phyloP scores from a whole-genome alignment of 2,888 invertebrate genomes.

The Hirtodrosophila trivittata region DNA sequence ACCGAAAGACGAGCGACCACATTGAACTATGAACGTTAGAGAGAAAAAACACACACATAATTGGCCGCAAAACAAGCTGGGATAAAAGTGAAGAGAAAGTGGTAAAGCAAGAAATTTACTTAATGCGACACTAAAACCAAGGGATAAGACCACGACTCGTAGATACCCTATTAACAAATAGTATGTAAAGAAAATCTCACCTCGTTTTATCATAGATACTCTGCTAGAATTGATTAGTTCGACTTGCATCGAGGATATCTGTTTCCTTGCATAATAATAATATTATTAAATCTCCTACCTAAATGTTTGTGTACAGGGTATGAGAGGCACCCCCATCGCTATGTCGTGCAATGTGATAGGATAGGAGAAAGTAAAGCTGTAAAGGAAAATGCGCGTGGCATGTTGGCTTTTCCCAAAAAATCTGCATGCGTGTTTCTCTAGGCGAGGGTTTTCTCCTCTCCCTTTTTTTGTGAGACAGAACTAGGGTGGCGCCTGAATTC shows the following conservation, averaged over 20 bases:
- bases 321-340: too few relatives aligned
- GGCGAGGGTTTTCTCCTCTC: constrained; percentile 9
- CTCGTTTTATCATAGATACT: too few relatives aligned
- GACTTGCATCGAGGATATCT: too few relatives aligned
- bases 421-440: constrained; percentile 50
- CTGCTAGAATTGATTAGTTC: too few relatives aligned
- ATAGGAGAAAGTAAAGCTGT: constrained; percentile 44
- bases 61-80: constrained; percentile 64
- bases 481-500: constrained; percentile 34
- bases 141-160: background rate
- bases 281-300: too few relatives aligned
- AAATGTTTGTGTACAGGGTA: background rate
- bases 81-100: constrained; percentile 44
- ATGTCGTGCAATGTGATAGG: background rate
- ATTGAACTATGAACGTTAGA: constrained; percentile 22
- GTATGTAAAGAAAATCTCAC: too few relatives aligned
- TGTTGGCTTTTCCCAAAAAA: constrained; percentile 48
- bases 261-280: too few relatives aligned
- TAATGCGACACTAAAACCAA: constrained; percentile 39
- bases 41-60: constrained; percentile 53
- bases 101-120: constrained; percentile 57
- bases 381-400: constrained; percentile 52
- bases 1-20: constrained; percentile 16
- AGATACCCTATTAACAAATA: constrained; percentile 17
- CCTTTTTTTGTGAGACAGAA: background rate